These are phyloP conservation scores for Chydorus sphaericus DNA, from an alignment of 2,888 invertebrate species.

Conservation along the genomic window DNA sequence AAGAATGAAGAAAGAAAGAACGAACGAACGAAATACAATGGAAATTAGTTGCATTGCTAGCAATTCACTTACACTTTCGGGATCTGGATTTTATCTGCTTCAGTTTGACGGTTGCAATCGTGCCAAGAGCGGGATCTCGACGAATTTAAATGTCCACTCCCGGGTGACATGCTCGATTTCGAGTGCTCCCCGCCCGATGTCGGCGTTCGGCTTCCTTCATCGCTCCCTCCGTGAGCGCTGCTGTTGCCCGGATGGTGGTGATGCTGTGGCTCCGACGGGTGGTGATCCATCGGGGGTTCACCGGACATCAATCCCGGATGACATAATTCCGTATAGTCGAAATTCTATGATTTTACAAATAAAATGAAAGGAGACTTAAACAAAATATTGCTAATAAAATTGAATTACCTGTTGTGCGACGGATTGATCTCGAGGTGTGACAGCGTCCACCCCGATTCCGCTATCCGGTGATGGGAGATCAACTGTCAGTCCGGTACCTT, in stretches of 20 bases:
- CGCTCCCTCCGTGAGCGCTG: constrained; percentile 3
- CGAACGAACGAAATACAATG: no score
- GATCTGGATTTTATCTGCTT: constrained; percentile 92
- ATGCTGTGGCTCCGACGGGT: constrained; percentile 14
- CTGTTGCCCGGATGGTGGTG: no score
- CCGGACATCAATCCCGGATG: constrained; percentile 33
- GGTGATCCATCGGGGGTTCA: constrained; percentile 17
- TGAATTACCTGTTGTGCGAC: constrained; percentile 29
- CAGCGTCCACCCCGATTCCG: constrained; percentile 86
- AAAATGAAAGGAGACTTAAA: background rate
- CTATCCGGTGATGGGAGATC: constrained; percentile 91
- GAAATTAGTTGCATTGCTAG: no score
- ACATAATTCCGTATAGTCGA: constrained; percentile 84
- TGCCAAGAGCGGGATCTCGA: constrained; percentile 73
- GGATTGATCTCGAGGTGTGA: constrained; percentile 78
- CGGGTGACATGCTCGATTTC: constrained; percentile 20
- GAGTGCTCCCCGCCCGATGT: constrained; percentile 23
- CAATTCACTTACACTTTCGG: constrained; percentile 81
- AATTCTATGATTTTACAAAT: constrained; percentile 47
- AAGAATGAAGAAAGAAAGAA: background rate
- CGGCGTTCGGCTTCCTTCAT: constrained; percentile 17
- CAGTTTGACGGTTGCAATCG: constrained; percentile 84
- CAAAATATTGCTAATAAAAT: background rate
- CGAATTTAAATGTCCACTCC: constrained; percentile 28
- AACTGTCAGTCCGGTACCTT: constrained; percentile 47